These are phyloP conservation scores for Ailurus styani DNA, from an alignment of 2,113 vertebrate genomes.

Conservation along the genomic window DNA sequence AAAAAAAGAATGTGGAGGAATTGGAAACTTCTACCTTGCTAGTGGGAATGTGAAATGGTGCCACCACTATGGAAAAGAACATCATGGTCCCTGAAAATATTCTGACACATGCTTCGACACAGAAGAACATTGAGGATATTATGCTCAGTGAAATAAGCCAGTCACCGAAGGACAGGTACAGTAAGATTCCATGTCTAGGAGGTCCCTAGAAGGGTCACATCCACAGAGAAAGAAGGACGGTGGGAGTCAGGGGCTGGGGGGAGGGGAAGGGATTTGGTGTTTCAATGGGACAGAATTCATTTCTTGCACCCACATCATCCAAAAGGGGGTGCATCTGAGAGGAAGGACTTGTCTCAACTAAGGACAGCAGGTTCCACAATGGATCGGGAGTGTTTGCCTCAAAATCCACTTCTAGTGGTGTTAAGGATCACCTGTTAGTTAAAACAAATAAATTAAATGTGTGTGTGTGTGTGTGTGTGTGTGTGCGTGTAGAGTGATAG, in stretches of 20 bases:
- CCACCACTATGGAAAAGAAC: background rate
- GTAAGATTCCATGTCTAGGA: background rate
- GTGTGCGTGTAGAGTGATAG: background rate
- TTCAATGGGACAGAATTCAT: background rate
- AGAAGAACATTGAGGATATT: background rate
- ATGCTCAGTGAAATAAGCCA: background rate
- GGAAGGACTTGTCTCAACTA: background rate
- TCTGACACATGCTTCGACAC: background rate
- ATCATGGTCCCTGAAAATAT: background rate
- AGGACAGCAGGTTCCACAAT: background rate
- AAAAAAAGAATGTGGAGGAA: background rate
- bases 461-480: background rate
- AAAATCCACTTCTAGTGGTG: background rate
- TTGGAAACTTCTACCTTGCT: background rate
- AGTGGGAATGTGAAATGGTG: background rate
- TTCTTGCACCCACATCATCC: background rate
- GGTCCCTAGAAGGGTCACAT: background rate
- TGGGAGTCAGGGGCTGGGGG: background rate
- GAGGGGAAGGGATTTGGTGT: background rate
- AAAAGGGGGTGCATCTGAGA: background rate
- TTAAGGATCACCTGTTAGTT: background rate
- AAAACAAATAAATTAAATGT: background rate
- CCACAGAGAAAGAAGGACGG: background rate
- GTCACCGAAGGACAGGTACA: background rate
- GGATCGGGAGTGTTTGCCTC: background rate